A percentile compares a stretch with the other conserved stretches of the same genome.
Evolutionary conservation across 2,888 invertebrate genomes (phyloP).

Genomic region (Pelosia muscerda): DNA sequence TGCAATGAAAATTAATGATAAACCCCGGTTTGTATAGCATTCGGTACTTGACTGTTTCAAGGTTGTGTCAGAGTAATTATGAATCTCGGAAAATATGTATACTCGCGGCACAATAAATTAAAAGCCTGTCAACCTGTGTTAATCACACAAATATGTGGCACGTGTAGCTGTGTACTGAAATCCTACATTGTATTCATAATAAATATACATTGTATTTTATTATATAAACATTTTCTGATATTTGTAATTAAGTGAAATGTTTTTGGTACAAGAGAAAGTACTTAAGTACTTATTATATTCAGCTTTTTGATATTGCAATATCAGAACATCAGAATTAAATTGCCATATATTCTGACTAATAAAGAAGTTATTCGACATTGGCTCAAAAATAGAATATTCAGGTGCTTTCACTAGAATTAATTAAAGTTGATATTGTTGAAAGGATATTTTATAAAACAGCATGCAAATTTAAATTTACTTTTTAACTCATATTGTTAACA

Average conservation of each 20-base stretch:
- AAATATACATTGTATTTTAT: not conserved
- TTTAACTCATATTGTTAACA: too few species aligned
- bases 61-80: conserved; percentile 40
- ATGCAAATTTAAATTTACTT: too few species aligned
- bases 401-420: too few species aligned
- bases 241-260: not conserved
- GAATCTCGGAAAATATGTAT: conserved; percentile 23
- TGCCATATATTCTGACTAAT: too few species aligned
- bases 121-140: conserved; percentile 15
- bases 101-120: conserved; percentile 10
- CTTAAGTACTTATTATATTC: too few species aligned
- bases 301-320: not conserved
- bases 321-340: too few species aligned
- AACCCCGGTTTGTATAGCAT: conserved; percentile 33
- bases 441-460: too few species aligned
- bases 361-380: not conserved
- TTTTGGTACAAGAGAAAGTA: too few species aligned
- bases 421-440: too few species aligned
- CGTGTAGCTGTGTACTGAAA: conserved; percentile 14
- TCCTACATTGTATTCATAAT: conserved; percentile 12
- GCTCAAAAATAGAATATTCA: not conserved
- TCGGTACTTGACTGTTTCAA: conserved; percentile 48
- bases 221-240: not conserved
- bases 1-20: conserved; percentile 56
- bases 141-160: conserved; percentile 32